Evolutionary conservation across 2,797 vertebrate genomes (phyloP).

Genomic region (Crotalus adamanteus): DNA sequence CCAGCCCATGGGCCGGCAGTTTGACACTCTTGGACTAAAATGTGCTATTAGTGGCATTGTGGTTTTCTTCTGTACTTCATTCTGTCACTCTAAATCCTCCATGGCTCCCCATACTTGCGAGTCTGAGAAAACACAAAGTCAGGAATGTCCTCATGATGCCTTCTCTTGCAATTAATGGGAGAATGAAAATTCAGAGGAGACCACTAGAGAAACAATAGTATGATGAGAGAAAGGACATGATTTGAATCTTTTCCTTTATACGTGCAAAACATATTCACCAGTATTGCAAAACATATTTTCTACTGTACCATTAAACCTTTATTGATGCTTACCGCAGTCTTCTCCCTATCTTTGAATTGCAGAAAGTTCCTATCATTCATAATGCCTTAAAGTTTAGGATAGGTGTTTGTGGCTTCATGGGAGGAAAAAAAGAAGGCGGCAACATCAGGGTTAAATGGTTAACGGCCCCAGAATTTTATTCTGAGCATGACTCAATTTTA

Average conservation of each 20-base stretch:
- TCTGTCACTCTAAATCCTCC: background rate
- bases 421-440: background rate
- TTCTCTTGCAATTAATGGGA: background rate
- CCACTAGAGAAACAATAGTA: background rate
- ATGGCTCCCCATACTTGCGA: background rate
- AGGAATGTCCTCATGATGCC: background rate
- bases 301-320: too few species aligned
- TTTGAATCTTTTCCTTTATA: background rate
- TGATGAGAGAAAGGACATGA: background rate
- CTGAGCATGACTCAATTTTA: constrained; percentile 1
- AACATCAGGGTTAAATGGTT: background rate
- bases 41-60: background rate
- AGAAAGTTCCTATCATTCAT: background rate
- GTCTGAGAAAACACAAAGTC: background rate
- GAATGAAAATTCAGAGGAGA: background rate
- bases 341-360: background rate
- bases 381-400: background rate
- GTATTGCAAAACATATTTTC: background rate
- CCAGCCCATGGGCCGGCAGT: too few species aligned
- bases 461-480: background rate
- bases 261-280: background rate
- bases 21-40: background rate
- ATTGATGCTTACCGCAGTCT: background rate
- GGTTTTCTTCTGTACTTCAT: background rate
- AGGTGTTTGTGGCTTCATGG: background rate